These are phyloP conservation scores for Pseudochromis fuscus DNA, from an alignment of 2,797 vertebrate species.

Conservation along the genomic window DNA sequence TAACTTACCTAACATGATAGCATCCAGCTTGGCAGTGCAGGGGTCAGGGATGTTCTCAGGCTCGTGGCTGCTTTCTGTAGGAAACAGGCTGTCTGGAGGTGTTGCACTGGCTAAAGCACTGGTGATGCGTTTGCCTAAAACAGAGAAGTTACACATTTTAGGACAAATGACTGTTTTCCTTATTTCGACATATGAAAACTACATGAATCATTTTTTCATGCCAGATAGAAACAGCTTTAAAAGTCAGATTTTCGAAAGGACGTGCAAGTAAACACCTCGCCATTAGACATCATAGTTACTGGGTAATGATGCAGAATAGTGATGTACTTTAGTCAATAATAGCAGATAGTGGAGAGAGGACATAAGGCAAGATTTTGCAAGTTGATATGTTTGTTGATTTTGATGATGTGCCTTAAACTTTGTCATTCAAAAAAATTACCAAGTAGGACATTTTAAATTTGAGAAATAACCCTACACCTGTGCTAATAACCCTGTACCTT, in stretches of 20 bases:
- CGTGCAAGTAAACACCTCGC: background rate
- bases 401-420: too few species aligned
- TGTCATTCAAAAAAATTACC: too few species aligned
- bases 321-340: too few species aligned
- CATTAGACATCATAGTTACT: background rate
- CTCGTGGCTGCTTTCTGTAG: conserved; percentile 56
- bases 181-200: conserved; percentile 1
- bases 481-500: too few species aligned
- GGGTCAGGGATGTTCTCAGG: conserved; percentile 80
- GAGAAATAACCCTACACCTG: too few species aligned
- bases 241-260: too few species aligned
- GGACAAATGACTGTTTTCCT: background rate
- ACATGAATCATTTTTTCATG: background rate
- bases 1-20: conserved; percentile 89
- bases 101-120: conserved; percentile 46
- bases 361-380: too few species aligned
- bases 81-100: conserved; percentile 39
- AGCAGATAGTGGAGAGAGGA: too few species aligned
- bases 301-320: background rate
- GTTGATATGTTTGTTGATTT: too few species aligned
- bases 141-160: conserved; percentile 12
- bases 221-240: too few species aligned
- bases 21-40: conserved; percentile 87
- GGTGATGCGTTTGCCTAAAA: conserved; percentile 77
- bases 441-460: too few species aligned